phyloP scores from a whole-genome alignment of 2,888 invertebrate species.

The Drosophila tripunctata region DNA sequence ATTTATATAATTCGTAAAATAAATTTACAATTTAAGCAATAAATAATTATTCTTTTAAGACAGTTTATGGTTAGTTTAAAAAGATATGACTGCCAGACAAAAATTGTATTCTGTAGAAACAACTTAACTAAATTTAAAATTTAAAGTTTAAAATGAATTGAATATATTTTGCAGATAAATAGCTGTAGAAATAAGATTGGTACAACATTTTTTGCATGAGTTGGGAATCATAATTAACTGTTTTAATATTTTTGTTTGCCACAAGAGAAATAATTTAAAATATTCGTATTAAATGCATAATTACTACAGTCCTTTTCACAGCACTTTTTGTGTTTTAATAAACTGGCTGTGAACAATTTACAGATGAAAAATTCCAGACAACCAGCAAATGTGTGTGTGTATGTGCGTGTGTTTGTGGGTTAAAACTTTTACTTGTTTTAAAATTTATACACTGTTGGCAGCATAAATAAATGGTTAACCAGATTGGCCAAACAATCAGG shows the following conservation, averaged over 20 bases:
- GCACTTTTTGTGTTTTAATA: conserved; percentile 47
- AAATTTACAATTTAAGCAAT: no score
- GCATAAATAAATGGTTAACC: conserved; percentile 12
- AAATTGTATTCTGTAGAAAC: no score
- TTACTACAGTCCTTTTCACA: conserved; percentile 34
- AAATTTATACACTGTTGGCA: not conserved
- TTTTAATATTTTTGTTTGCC: conserved; percentile 40
- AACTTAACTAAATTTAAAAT: no score
- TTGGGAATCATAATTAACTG: conserved; percentile 53
- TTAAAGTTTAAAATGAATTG: not conserved
- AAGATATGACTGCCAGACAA: no score
- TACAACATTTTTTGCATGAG: no score
- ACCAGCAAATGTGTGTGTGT: not conserved
- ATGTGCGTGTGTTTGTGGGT: not conserved
- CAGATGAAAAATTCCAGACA: conserved; percentile 22
- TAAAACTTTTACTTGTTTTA: not conserved
- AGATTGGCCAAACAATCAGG: not conserved
- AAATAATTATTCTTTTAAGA: no score
- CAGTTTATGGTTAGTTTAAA: no score
- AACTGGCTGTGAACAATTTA: conserved; percentile 29
- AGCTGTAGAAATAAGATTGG: no score
- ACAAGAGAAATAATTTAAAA: conserved; percentile 27
- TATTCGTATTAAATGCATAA: conserved; percentile 52
- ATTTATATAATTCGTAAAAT: not conserved
- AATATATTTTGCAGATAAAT: no score